Evolutionary conservation across 2,888 invertebrate genomes (phyloP), one percentile per base, ranked within the genome.

Genomic region (Tanypteryx hageni): DNA sequence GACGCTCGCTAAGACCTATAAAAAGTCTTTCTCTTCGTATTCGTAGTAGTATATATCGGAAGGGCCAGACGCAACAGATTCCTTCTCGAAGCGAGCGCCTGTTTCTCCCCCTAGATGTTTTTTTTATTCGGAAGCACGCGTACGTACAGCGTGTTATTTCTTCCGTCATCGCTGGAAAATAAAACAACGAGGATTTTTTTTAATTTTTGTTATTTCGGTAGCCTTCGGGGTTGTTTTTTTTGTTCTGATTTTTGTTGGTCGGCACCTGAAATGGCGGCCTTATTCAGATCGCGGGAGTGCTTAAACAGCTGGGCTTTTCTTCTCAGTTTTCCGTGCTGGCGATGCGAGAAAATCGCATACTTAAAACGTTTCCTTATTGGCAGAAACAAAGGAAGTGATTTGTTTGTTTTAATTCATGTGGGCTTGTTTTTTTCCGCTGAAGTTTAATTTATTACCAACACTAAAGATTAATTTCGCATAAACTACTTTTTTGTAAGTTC

Each of bases 141-240:
- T 76, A 76, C 76, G 76, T 27, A 76, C 76, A 3, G 22, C 22
- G 76, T 76, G 76, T 76, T 76, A 76, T 76, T 76, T 76, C 27
- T 76, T 76, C 76, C 76, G 10, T 76, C 76, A 76, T 76, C 76
- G 76, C 3, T 27, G 11, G 27, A 76, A 76, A 76, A 76, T 27
- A 61, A 18, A 27, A 11, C 11, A 27, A 76, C 0, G 76, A 13
- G 8, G 13, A 13, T 27, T 76, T 27, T 76, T 76, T 76, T 44
- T 27, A 76, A n/a, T n/a, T n/a, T n/a, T 76, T 76, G 76, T n/a
- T 27, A 76, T 27, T 76, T 76, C 76, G 76, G 76, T 13, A 76
- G 27, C 13, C 13, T 76, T 76, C 22, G 76, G 22, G 3, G 9
- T 76, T 22, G 22, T 76, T 76, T 76, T 76, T 22, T 76, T 76